phyloP scores from a whole-genome alignment of 1,140 invertebrate species.

The Drosophila setifemur region DNA sequence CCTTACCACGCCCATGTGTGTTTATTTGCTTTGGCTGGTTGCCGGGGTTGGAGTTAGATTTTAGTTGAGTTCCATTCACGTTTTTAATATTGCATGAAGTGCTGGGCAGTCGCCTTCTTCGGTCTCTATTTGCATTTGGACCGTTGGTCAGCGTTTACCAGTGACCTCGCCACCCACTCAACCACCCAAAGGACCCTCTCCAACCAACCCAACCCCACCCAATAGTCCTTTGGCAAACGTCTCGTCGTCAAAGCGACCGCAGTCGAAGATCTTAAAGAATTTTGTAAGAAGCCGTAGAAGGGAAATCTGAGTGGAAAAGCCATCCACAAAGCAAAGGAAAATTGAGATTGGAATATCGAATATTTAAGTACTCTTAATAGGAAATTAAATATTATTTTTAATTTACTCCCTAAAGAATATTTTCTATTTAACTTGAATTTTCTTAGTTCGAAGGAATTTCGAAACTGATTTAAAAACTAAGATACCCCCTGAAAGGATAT shows the following conservation, averaged over 20 bases:
- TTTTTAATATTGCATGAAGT: constrained; percentile 75
- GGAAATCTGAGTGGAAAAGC: background rate
- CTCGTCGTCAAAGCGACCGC: constrained; percentile 77
- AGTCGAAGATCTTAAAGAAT: constrained; percentile 82
- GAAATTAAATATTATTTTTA: too few relatives aligned
- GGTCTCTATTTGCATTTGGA: constrained; percentile 51
- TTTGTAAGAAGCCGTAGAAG: constrained; percentile 50
- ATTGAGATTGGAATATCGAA: too few relatives aligned
- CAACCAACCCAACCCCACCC: background rate
- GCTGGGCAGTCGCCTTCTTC: constrained; percentile 36
- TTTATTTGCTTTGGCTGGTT: constrained; percentile 14
- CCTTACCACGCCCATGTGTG: background rate
- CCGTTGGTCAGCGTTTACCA: constrained; percentile 34
- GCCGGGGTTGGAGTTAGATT: background rate
- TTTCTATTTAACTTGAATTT: too few relatives aligned
- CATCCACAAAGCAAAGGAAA: constrained; percentile 55
- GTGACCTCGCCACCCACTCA: background rate
- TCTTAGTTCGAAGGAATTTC: too few relatives aligned
- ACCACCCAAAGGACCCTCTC: background rate
- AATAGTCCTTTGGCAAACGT: background rate
- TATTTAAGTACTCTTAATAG: too few relatives aligned
- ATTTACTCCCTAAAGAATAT: too few relatives aligned
- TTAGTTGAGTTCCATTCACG: constrained; percentile 39
- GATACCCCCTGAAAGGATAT: too few relatives aligned
- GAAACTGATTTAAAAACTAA: too few relatives aligned